Conservation (phyloP, 2,113 vertebrate genomes). For the Brevimyrus niger region DNA sequence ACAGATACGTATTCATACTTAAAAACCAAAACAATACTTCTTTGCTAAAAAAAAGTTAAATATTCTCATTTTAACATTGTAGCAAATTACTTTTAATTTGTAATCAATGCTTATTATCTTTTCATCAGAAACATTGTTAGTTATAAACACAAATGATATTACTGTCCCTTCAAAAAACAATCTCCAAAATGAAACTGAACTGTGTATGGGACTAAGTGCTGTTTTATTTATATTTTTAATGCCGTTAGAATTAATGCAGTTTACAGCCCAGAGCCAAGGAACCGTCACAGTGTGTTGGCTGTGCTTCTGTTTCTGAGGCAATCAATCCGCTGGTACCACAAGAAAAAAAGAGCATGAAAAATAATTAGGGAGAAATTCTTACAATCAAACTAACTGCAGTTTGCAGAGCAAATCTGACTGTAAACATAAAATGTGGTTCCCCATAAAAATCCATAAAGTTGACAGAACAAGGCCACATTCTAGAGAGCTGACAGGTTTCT, state of each 20-base stretch:
- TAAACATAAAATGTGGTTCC: background rate
- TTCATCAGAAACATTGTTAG: background rate
- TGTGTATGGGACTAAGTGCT: background rate
- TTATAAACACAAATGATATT: background rate
- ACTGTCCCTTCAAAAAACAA: background rate
- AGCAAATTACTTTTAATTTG: background rate
- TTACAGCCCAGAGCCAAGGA: background rate
- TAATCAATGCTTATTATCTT: background rate
- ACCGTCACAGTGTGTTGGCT: background rate
- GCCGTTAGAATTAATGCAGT: background rate
- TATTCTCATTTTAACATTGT: background rate
- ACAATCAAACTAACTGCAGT: background rate
- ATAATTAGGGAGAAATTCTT: background rate
- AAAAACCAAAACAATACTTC: background rate
- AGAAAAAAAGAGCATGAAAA: background rate
- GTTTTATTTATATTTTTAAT: background rate
- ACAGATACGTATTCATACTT: background rate
- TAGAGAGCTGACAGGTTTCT: background rate
- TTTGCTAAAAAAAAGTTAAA: background rate
- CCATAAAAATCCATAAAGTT: background rate
- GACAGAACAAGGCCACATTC: background rate
- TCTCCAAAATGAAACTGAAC: background rate
- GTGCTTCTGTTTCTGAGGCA: background rate
- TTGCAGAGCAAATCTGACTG: background rate
- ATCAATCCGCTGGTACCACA: background rate